A percentile compares a stretch with the other conserved stretches of the same genome.
These are phyloP conservation scores for Pseudomugil tenellus DNA, from an alignment of 2,797 vertebrate genomes.

Conservation along the genomic window DNA sequence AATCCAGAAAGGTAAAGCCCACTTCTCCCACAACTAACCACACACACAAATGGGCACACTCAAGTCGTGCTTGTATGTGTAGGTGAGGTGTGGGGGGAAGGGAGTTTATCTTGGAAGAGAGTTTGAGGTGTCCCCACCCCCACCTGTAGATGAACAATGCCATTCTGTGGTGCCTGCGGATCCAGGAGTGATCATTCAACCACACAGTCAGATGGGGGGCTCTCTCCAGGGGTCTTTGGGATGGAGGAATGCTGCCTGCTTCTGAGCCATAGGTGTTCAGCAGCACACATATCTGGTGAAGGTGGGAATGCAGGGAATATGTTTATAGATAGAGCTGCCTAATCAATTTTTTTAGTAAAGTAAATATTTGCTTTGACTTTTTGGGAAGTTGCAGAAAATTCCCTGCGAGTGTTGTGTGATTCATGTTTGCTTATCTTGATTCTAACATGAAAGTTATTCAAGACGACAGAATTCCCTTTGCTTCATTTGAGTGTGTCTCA, in stretches of 20 bases:
- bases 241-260: conserved; percentile 39
- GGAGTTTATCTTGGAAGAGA: conserved; percentile 25
- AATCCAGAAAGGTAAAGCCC: conserved; percentile 60
- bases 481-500: conserved; percentile 16
- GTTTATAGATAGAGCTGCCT: conserved; percentile 10
- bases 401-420: conserved; percentile 20
- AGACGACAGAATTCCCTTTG: conserved; percentile 35
- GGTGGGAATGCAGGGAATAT: conserved; percentile 19
- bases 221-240: conserved; percentile 32
- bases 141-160: conserved; percentile 76
- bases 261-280: conserved; percentile 25
- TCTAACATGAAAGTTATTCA: conserved; percentile 45
- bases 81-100: conserved; percentile 22
- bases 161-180: conserved; percentile 46
- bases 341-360: conserved; percentile 26
- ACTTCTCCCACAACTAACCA: conserved; percentile 32
- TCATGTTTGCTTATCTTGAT: conserved; percentile 27
- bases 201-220: conserved; percentile 44
- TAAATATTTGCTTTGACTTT: conserved; percentile 27
- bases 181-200: conserved; percentile 61
- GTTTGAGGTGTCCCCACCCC: conserved; percentile 63
- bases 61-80: conserved; percentile 6
- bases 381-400: conserved; percentile 39
- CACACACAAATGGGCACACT: conserved; percentile 9
- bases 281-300: conserved; percentile 14